Evolutionary conservation across 2,888 invertebrate species (phyloP).

Genomic region (Lathronympha strigana): DNA sequence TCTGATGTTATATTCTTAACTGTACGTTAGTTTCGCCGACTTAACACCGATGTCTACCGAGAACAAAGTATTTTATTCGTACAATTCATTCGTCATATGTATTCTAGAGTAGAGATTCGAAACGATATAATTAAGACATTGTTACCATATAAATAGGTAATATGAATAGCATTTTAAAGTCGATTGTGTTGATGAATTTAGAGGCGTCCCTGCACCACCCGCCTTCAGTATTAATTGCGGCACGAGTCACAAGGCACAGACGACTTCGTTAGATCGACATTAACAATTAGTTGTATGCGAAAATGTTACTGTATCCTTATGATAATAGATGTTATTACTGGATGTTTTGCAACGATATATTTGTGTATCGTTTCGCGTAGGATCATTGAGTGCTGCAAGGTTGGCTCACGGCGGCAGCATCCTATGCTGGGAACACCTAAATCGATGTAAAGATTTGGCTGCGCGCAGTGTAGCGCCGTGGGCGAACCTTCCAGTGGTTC

Average conservation of each 20-base stretch:
- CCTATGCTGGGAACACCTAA: conserved; percentile 73
- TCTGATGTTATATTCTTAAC: conserved; percentile 48
- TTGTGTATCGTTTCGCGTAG: conserved; percentile 56
- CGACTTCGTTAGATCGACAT: conserved; percentile 52
- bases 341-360: conserved; percentile 54
- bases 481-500: conserved; percentile 55
- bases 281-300: conserved; percentile 51
- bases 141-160: conserved; percentile 65
- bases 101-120: conserved; percentile 74
- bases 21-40: conserved; percentile 77
- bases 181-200: conserved; percentile 48
- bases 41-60: conserved; percentile 47
- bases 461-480: conserved; percentile 70
- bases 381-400: conserved; percentile 62
- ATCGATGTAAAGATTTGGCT: conserved; percentile 76
- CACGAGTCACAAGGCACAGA: conserved; percentile 51
- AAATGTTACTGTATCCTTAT: conserved; percentile 54
- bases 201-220: conserved; percentile 45
- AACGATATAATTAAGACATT: conserved; percentile 64
- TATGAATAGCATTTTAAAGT: conserved; percentile 48
- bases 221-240: conserved; percentile 53
- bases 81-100: conserved; percentile 78
- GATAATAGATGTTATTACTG: conserved; percentile 53
- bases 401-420: conserved; percentile 71
- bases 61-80: conserved; percentile 70